A percentile compares a stretch with the other conserved stretches of the same genome.
Conservation (phyloP, 2,888 invertebrate species). For the Folsomia manolachei region DNA sequence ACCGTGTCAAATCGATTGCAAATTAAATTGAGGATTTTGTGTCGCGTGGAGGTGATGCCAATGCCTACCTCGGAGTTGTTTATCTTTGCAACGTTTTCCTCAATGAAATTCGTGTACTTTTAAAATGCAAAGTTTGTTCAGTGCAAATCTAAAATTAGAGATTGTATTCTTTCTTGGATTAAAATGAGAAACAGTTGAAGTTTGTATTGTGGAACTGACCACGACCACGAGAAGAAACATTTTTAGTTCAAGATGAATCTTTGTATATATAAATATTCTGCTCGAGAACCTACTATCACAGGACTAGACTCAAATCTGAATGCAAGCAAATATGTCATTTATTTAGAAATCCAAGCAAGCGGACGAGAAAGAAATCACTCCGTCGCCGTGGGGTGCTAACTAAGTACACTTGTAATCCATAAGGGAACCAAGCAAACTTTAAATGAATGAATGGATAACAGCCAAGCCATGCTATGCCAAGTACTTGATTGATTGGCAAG, state of each 20-base stretch:
- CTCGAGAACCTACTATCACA: too few species aligned
- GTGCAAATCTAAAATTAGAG: background rate
- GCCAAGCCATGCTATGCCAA: too few species aligned
- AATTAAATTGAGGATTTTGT: constrained; percentile 1
- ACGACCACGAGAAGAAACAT: background rate
- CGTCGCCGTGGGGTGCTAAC: constrained; percentile 4
- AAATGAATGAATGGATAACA: background rate
- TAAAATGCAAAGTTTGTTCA: background rate
- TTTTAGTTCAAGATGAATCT: too few species aligned
- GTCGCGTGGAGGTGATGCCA: background rate
- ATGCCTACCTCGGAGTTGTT: too few species aligned
- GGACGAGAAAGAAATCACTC: background rate
- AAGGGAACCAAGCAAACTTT: too few species aligned
- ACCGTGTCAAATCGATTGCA: background rate
- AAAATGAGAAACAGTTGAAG: background rate
- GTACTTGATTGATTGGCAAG: constrained; percentile 1
- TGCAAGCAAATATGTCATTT: background rate
- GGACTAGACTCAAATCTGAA: too few species aligned
- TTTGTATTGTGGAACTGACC: background rate
- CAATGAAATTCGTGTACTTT: background rate
- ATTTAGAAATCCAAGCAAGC: background rate
- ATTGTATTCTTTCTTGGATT: background rate
- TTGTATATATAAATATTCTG: too few species aligned
- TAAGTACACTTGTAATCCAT: constrained; percentile 3
- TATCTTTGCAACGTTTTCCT: too few species aligned